Percentiles rank a stretch among this genome's conserved stretches.
Evolutionary conservation across 2,797 vertebrate genomes (phyloP).

Genomic region (Centroberyx gerrardi): DNA sequence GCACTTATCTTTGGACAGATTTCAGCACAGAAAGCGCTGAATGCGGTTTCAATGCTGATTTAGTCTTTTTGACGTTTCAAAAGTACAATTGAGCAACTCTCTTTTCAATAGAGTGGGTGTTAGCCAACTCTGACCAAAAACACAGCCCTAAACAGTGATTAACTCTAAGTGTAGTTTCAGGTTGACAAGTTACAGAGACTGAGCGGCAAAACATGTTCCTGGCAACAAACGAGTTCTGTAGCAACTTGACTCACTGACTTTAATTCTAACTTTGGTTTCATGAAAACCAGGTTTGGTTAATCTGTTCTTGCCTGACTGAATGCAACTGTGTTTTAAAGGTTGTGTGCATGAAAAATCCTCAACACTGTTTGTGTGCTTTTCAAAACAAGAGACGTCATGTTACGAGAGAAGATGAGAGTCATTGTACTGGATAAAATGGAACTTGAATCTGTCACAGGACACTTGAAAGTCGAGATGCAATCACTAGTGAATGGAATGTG

Average conservation of each 20-base stretch:
- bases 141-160: conserved; percentile 26
- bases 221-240: conserved; percentile 1
- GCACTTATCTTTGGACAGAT: not conserved
- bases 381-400: not conserved
- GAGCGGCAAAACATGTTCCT: conserved; percentile 12
- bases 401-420: not conserved
- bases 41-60: not conserved
- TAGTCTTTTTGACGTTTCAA: not conserved
- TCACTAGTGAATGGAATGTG: not conserved
- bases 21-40: not conserved
- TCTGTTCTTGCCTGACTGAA: not conserved
- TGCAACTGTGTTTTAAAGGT: not conserved
- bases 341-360: not conserved
- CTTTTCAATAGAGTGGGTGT: conserved; percentile 34
- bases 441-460: not conserved
- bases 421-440: not conserved
- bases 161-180: conserved; percentile 41
- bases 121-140: not conserved
- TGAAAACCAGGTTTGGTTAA: not conserved
- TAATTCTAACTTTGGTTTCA: not conserved
- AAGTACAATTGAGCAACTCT: conserved; percentile 33
- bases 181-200: conserved; percentile 20
- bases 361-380: not conserved
- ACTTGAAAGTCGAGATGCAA: not conserved
- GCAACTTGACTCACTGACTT: conserved; percentile 9